Evolutionary conservation across 2,888 invertebrate species (phyloP).

Genomic region (Alentia gelatinosa): DNA sequence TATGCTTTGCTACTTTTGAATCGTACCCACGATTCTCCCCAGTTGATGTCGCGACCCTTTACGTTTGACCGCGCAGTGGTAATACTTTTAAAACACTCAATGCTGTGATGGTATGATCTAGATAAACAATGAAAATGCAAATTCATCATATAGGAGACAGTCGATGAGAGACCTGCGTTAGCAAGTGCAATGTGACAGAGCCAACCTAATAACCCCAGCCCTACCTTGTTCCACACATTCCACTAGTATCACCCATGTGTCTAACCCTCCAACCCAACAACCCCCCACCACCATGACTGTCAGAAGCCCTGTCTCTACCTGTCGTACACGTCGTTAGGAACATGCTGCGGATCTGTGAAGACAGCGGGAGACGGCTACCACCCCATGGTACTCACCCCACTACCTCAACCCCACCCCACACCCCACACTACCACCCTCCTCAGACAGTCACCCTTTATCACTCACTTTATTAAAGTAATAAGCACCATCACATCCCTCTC

Average conservation of each 20-base stretch:
- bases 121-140: too few species aligned
- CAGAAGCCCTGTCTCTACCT: not conserved
- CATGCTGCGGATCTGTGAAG: not conserved
- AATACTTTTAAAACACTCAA: too few species aligned
- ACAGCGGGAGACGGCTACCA: not conserved
- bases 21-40: too few species aligned
- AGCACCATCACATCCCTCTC: constrained; percentile 45
- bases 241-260: too few species aligned
- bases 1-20: too few species aligned
- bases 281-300: not conserved
- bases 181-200: too few species aligned
- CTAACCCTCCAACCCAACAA: too few species aligned
- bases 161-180: too few species aligned
- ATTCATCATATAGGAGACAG: too few species aligned
- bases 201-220: not conserved
- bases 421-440: not conserved
- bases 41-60: too few species aligned
- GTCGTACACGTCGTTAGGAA: not conserved
- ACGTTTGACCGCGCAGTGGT: too few species aligned
- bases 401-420: not conserved
- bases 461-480: constrained; percentile 43
- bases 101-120: too few species aligned
- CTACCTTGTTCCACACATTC: not conserved
- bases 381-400: not conserved
- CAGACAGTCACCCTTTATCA: not conserved